Base-by-base conservation (phyloP, 2,113 vertebrate genomes). In the Alligator mississippiensis region DNA sequence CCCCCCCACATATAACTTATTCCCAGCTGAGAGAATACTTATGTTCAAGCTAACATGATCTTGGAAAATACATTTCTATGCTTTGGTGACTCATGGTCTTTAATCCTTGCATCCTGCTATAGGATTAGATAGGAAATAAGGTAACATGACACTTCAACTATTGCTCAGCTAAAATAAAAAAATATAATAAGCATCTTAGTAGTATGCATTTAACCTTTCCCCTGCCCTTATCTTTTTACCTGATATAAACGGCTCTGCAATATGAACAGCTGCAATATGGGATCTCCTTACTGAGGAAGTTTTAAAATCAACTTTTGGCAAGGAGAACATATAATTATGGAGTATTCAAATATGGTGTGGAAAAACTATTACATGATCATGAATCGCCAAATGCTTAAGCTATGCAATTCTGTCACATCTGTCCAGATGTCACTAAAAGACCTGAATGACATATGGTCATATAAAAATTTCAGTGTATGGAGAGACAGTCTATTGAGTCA, bases 161-260 rank as follows among this genome's bases (percentile, higher is more conserved):
- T 47, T 47, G 47, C 47, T 47, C 10, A 28, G 27, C 17, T 84
- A 88, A 59, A 16, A 70, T 4, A 7, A 6, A 16, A 82, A 75
- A 62, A 16, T 11, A 60, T 25, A 85, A 87, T 57, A 12, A 88
- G 5, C n/a, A 57, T 27, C 54, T 87, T 66, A 18, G 59, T 55
- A 63, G 22, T 0, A 0, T 24, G 6, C n/a, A 85, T 62, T 78
- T 88, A 80, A 78, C 16, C 87, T 70, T 54, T 19, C 4, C 13
- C 13, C 6, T 6, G 6, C 14, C 15, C 22, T 3, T 5, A 77
- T 63, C 58, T 64, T 57, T 57, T 77, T 60, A n/a, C 57, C 28
- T 22, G 9, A 47, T 63, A 54, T 18, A 54, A 28, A 55, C 22
- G 24, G 27, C 21, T 25, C 11, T 75, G 38, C 21, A 28, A 72